These are phyloP conservation scores for Speoplatyrhinus poulsoni DNA, from an alignment of 2,113 vertebrate species.

Conservation along the genomic window DNA sequence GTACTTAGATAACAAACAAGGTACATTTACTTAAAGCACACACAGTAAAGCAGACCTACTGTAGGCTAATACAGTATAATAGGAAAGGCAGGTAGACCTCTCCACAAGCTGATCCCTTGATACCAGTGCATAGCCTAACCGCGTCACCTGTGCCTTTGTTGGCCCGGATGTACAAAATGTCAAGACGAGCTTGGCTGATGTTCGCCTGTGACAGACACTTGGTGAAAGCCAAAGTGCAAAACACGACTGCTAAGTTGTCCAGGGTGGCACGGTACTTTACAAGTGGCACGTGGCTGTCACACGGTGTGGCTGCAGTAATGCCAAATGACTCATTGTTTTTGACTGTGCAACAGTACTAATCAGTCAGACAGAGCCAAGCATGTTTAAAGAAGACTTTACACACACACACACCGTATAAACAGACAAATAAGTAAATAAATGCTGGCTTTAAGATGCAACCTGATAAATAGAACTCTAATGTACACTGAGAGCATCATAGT, in stretches of 20 bases:
- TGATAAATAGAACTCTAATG: too few species aligned
- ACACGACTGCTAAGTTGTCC: not conserved
- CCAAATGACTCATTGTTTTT: not conserved
- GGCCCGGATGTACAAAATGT: too few species aligned
- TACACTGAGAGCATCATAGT: too few species aligned
- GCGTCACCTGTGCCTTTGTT: too few species aligned
- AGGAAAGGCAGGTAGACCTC: too few species aligned
- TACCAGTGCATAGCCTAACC: too few species aligned
- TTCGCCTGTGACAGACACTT: not conserved
- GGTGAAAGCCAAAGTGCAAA: not conserved
- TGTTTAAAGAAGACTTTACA: not conserved
- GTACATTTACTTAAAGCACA: not conserved
- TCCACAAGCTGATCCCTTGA: too few species aligned
- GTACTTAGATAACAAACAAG: not conserved
- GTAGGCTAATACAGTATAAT: too few species aligned
- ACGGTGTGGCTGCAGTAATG: too few species aligned
- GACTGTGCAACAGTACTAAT: not conserved
- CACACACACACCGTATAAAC: not conserved
- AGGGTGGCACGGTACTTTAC: not conserved
- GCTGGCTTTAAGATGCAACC: too few species aligned
- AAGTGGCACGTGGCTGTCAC: not conserved
- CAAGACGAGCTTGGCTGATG: not conserved
- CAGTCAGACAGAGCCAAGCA: not conserved
- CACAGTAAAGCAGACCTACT: too few species aligned
- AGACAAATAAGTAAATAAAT: too few species aligned